Evolutionary conservation across 2,888 invertebrate genomes (phyloP).

Genomic region (Parnassius smintheus): DNA sequence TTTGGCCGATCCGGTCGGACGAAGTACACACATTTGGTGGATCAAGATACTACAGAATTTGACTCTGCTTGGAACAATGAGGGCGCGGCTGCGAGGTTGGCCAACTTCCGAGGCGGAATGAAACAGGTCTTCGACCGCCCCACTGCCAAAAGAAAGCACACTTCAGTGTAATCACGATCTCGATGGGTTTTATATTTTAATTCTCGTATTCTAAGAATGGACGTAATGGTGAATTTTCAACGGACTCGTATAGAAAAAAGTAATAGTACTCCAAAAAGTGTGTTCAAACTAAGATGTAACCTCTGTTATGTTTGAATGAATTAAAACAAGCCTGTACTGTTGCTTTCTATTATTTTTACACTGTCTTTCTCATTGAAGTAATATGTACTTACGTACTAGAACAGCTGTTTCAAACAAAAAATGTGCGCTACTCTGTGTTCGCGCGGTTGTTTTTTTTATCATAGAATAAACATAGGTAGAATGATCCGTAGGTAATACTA

Average conservation of each 20-base stretch:
- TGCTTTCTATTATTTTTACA: too few species aligned
- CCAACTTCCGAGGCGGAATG: constrained; percentile 94
- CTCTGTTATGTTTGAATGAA: background rate
- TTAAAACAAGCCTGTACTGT: background rate
- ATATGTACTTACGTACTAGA: too few species aligned
- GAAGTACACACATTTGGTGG: constrained; percentile 99
- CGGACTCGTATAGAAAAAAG: too few species aligned
- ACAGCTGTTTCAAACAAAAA: too few species aligned
- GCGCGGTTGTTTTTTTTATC: too few species aligned
- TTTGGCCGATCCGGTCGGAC: constrained; percentile 99
- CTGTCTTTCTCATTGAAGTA: too few species aligned
- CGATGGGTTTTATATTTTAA: background rate
- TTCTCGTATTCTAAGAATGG: too few species aligned
- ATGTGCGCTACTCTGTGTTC: too few species aligned
- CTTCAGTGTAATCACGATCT: background rate
- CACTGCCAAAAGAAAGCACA: constrained; percentile 73
- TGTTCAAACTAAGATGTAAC: background rate
- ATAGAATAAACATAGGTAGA: too few species aligned
- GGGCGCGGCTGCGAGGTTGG: constrained; percentile 75
- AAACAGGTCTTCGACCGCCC: constrained; percentile 96
- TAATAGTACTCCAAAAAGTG: background rate
- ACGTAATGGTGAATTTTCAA: too few species aligned
- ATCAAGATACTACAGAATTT: constrained; percentile 99
- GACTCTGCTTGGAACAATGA: constrained; percentile 99
- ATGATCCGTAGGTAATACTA: too few species aligned